Evolutionary conservation across 2,888 invertebrate genomes (phyloP), one percentile per base, ranked within the genome.

Genomic region (Anodontia alba): DNA sequence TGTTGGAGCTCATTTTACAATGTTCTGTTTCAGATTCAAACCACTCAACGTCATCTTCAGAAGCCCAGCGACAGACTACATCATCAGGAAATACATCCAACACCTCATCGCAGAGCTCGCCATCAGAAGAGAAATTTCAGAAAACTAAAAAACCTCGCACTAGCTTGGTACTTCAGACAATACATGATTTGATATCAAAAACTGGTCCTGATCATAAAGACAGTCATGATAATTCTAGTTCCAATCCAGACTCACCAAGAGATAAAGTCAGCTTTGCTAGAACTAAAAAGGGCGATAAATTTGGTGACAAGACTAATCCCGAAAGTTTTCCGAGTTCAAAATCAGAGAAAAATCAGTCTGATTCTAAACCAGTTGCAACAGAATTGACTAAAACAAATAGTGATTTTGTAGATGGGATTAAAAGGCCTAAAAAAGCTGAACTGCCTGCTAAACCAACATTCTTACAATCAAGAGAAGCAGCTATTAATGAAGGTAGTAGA

Each of bases 371-470:
- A 10, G 42, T 7, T 10, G n/a, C 54, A 43, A 33, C 29, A 15
- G 73, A 73, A 29, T 26, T 17, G 17, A 17, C 46, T 23, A 69
- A 69, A 33, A 1, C 69, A 42, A 69, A 8, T 15, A 23, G 29
- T 33, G 62, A 62, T 17, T 33, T 20, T 33, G 31, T 10, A 10
- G 62, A 62, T 10, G 62, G 62, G 12, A 62, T 33, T 17, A 62
- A 84, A 42, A 75, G 43, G 29, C 77, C 81, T 36, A 74, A 71
- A 67, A 90, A 89, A 76, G 85, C 88, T 23, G 88, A 89, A 68
- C 81, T 88, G 23, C 91, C 91, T 2, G 87, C 89, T 10, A 92
- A 91, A 80, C 91, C 91, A 29, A 91, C 90, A 15, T 91, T 90
- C 70, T 81, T 88, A 10, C 87, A 89, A 43, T 83, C 87, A 31